Base-by-base conservation (phyloP, 2,888 invertebrate genomes). In the Ecdyonurus torrentis region DNA sequence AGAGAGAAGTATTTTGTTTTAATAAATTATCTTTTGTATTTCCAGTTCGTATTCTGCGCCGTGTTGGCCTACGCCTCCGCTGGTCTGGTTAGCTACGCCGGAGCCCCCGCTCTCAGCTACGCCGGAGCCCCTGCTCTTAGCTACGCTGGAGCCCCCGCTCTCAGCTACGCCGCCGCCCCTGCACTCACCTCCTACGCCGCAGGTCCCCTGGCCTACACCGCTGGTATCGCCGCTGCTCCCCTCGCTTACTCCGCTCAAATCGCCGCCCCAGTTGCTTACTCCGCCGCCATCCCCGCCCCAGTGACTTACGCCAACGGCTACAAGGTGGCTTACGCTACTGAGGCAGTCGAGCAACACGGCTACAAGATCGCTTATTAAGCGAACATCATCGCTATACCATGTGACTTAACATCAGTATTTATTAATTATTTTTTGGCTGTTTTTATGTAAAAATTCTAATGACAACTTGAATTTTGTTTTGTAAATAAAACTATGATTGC, bases 301-400 rank as follows among this genome's bases (percentile, higher is more conserved):
- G 66, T 69, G 67, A 65, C 67, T 64, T 70, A 70, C 67, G 65
- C 67, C 61, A 66, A 69, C 52, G 71, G 71, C 61, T 70, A 70
- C 69, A 64, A 67, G 64, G 68, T 70, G 60, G 62, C 69, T 61
- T 68, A 69, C 66, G 64, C 65, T 58, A 67, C 68, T 18, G 72
- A 74, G 53, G 74, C 75, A 5, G 69, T 72, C 52, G 73, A 74
- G 70, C 70, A 72, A 65, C 73, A 73, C 65, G 71, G 73, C 61
- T 74, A 73, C 68, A 67, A 66, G 52, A 63, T 63, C 63, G 59
- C 58, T 50, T 63, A 63, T 59, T 63, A 59, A 52, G n/a, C 55
- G 5, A 7, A 5, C 5, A 5, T 55, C n/a, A 5, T 55, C 37
- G n/a, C n/a, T n/a, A n/a, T n/a, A n/a, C n/a, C n/a, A n/a, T n/a